Percentiles rank a stretch among this genome's conserved stretches.
These are phyloP conservation scores for Baccha elongata DNA, from an alignment of 2,888 invertebrate genomes.

Conservation along the genomic window DNA sequence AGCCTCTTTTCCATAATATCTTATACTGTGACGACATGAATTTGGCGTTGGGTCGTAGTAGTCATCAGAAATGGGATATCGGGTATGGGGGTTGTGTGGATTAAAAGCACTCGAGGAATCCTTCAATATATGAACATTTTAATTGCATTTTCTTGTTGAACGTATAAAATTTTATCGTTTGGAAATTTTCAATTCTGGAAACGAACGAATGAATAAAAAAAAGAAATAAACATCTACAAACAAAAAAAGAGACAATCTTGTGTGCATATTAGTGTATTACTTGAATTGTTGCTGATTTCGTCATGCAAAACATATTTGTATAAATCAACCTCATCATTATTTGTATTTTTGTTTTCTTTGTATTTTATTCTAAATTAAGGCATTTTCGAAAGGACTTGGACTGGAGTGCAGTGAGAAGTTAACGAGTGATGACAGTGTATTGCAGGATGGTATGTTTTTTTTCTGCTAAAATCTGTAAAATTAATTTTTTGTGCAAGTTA, in stretches of 20 bases:
- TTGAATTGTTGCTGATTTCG: background rate
- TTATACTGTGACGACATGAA: conserved; percentile 14
- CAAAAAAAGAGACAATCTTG: conserved; percentile 27
- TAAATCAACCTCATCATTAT: conserved; percentile 42
- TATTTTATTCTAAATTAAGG: conserved; percentile 1
- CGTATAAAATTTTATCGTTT: conserved; percentile 81
- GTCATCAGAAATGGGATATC: too few species aligned
- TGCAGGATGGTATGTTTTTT: too few species aligned
- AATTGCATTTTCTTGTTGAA: conserved; percentile 74
- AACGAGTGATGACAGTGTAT: too few species aligned
- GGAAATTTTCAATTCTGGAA: conserved; percentile 79
- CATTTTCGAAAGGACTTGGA: too few species aligned
- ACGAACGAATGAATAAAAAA: conserved; percentile 35
- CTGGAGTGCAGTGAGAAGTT: too few species aligned
- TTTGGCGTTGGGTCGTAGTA: background rate
- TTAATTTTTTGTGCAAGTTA: too few species aligned
- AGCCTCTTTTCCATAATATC: conserved; percentile 29
- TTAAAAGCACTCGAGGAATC: conserved; percentile 74
- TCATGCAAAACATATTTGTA: conserved; percentile 34
- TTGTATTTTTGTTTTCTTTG: conserved; percentile 13
- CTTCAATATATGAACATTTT: conserved; percentile 74
- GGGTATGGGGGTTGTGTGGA: conserved; percentile 48
- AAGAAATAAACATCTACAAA: conserved; percentile 2
- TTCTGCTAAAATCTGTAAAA: too few species aligned
- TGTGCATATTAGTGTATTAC: too few species aligned